These are phyloP conservation scores for Pristis pectinata DNA, from an alignment of 2,797 vertebrate species.

Conservation along the genomic window DNA sequence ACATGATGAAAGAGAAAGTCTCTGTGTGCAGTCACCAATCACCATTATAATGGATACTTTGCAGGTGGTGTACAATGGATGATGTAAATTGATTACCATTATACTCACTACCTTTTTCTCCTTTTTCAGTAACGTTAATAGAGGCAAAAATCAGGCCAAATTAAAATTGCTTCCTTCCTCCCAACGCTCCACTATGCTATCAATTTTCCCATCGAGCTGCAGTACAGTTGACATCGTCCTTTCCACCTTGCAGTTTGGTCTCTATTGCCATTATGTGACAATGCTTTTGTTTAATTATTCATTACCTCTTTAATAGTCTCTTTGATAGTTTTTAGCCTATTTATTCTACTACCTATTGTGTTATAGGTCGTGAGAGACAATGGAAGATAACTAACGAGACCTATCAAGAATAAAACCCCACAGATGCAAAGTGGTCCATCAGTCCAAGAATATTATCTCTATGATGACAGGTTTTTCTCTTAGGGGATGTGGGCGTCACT, in stretches of 20 bases:
- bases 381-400: background rate
- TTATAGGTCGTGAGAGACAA: background rate
- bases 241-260: background rate
- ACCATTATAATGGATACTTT: background rate
- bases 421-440: background rate
- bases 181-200: too few relatives aligned
- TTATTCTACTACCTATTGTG: background rate
- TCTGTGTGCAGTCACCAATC: background rate
- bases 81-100: background rate
- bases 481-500: too few relatives aligned
- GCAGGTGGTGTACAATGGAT: background rate
- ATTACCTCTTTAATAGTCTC: background rate
- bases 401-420: background rate
- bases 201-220: too few relatives aligned
- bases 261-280: background rate
- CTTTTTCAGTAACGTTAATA: background rate
- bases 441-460: background rate
- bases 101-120: too few relatives aligned
- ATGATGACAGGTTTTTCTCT: background rate
- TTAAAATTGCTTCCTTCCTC: background rate
- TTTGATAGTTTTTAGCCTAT: background rate
- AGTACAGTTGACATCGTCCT: background rate
- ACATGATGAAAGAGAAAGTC: too few relatives aligned
- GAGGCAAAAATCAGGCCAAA: background rate
- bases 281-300: background rate